Percentiles rank a stretch among this genome's conserved stretches.
These are phyloP conservation scores for Enteromius radiatus DNA, from an alignment of 2,797 vertebrate species.

Conservation along the genomic window DNA sequence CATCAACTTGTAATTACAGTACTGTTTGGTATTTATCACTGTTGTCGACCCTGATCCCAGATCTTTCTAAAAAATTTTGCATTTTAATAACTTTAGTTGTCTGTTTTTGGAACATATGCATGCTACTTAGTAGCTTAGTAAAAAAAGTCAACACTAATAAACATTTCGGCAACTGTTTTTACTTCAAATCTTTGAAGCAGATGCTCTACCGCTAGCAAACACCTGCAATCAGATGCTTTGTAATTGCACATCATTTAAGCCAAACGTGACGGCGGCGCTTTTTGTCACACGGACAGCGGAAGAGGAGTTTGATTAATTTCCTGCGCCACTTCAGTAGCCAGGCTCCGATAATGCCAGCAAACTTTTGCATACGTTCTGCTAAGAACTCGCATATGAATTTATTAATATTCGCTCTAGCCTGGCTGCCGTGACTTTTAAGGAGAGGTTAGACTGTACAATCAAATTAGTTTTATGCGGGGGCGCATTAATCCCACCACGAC, in stretches of 20 bases:
- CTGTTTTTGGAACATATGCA: neutral
- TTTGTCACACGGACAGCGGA: slow-evolving; percentile 40
- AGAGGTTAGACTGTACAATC: slow-evolving; percentile 59
- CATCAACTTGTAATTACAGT: neutral
- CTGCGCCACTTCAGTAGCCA: slow-evolving; percentile 29
- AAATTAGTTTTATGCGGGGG: slow-evolving; percentile 58
- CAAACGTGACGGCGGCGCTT: neutral
- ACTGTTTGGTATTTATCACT: neutral
- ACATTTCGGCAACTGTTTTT: neutral
- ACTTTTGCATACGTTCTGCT: slow-evolving; percentile 38
- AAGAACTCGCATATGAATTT: slow-evolving; percentile 38
- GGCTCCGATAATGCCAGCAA: slow-evolving; percentile 64
- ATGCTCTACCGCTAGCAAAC: neutral
- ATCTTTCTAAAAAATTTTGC: no score
- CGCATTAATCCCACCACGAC: slow-evolving; percentile 60
- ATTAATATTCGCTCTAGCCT: slow-evolving; percentile 60
- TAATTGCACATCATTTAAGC: slow-evolving; percentile 38
- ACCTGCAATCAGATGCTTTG: slow-evolving; percentile 28
- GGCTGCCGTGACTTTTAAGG: slow-evolving; percentile 59
- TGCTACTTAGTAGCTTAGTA: neutral
- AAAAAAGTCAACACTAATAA: neutral
- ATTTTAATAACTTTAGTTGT: neutral
- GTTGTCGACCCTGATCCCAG: neutral
- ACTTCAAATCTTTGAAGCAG: neutral
- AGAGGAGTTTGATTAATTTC: slow-evolving; percentile 55